Evolutionary conservation across 2,888 invertebrate species (phyloP), one percentile per base, ranked within the genome.

Genomic region (Pollenia griseotomentosa): DNA sequence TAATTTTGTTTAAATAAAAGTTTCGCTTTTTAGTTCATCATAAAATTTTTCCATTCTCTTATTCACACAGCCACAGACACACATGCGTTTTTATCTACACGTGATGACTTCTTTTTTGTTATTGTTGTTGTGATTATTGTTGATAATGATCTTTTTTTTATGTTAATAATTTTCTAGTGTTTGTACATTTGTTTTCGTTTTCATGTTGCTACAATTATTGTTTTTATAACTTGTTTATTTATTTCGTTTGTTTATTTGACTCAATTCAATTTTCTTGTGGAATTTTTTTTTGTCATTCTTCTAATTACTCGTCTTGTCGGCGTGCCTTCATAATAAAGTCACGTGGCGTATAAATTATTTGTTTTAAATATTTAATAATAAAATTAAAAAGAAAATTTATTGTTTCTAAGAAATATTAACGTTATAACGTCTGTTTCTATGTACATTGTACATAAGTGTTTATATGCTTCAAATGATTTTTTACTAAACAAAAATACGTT

Each of bases 221-320:
- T 48, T 23, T 23, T 33, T 23, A 51, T 68, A 65, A 51, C 33
- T 51, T 48, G 9, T 68, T 68, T 51, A 11, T 53, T 53, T 53
- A 9, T 0, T 53, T 16, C 6, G 7, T n/a, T 16, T 53, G n/a
- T 68, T 23, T 33, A 14, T 33, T 51, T 51, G 5, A 48, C 9
- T 46, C 23, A 46, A 48, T 66, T 46, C 14, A 9, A 48, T 68
- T 51, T 51, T 51, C 51, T 53, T 16, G 5, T 53, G 14, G 33
- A 33, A 33, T 53, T 53, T 33, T 48, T 68, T 23, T 11, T 51
- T 68, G 48, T n/a, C 14, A 68, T 33, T 33, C 6, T 51, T 51
- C 51, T 68, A 11, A 19, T 46, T 19, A 19, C 7, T 44, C 6
- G 33, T 33, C 33, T 59, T 33, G 7, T 61, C n/a, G 40, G 40